Evolutionary conservation across 2,797 vertebrate genomes (phyloP).

Genomic region (Philypnodon macrostomus): DNA sequence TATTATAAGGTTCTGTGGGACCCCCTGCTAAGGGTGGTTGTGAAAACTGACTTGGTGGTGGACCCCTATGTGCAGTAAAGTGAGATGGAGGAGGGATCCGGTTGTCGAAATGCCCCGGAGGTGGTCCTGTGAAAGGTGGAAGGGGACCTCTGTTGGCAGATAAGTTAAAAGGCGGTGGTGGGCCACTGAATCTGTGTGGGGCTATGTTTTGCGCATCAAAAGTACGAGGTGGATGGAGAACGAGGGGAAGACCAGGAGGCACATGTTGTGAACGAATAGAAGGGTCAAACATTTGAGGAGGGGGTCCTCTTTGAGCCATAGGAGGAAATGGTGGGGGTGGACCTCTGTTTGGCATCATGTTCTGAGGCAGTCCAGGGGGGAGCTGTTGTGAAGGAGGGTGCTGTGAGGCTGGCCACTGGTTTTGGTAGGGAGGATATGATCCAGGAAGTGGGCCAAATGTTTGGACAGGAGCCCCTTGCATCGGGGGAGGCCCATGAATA

Average conservation of each 20-base stretch:
- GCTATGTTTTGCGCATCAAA: constrained; percentile 81
- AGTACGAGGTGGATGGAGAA: constrained; percentile 59
- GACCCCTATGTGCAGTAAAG: constrained; percentile 81
- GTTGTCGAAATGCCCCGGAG: constrained; percentile 77
- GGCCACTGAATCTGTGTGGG: constrained; percentile 79
- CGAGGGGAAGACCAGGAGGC: constrained; percentile 77
- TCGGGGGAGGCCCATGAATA: constrained; percentile 59
- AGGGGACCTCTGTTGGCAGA: constrained; percentile 83
- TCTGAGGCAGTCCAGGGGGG: constrained; percentile 66
- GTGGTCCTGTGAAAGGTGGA: constrained; percentile 73
- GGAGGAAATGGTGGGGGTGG: constrained; percentile 67
- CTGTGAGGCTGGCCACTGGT: constrained; percentile 75
- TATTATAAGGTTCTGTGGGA: constrained; percentile 76
- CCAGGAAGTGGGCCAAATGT: constrained; percentile 64
- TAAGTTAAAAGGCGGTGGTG: constrained; percentile 86
- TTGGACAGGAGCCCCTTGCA: constrained; percentile 65
- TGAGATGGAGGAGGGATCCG: constrained; percentile 81
- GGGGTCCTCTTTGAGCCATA: constrained; percentile 77
- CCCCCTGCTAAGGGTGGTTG: constrained; percentile 69
- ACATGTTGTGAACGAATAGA: constrained; percentile 73
- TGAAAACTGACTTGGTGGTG: constrained; percentile 76
- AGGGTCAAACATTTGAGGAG: constrained; percentile 81
- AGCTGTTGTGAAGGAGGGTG: constrained; percentile 52
- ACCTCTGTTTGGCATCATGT: constrained; percentile 73
- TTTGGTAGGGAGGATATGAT: constrained; percentile 74